Evolutionary conservation across 2,888 invertebrate species (phyloP), one percentile per base, ranked within the genome.

Genomic region (Pemphredon lugubris): DNA sequence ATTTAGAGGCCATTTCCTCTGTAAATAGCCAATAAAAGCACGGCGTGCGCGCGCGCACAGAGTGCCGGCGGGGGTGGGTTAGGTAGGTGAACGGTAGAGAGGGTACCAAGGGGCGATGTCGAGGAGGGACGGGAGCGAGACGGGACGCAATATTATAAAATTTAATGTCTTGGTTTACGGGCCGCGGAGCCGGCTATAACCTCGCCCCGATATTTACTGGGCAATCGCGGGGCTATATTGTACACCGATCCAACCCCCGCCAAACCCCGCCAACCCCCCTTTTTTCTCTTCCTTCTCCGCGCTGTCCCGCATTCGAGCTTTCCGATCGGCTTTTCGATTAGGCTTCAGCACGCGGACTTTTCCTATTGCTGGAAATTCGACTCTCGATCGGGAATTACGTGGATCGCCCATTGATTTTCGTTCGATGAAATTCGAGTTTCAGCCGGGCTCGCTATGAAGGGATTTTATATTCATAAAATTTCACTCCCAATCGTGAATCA

Each of bases 21-120:
- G 88, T 88, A 89, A 89, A 89, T 89, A 89, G 89, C 88, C 89
- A 89, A 89, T 89, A 89, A 89, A 89, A 89, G 88, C 85, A 74
- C 81, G 83, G 70, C 71, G 78, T 69, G 79, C 79, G 68, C 72
- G 79, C 73, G 68, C 70, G 71, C 55, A 74, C 57, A n/a, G 30
- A 45, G 30, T 16, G 74, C 45, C 58, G 60, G 73, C 39, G 55
- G 71, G 68, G 68, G 71, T 67, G 61, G 71, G 71, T 61, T 75
- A 57, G 73, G 16, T 48, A 55, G 76, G 51, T 30, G 75, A 44
- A 59, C 16, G 51, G 32, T 13, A 51, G 53, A 42, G 67, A 42
- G 67, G 60, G 71, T n/a, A 45, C 54, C 66, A 57, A 67, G 47
- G 45, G 71, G 66, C n/a, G 66, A 51, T 70, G 70, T 71, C 69